Conservation (phyloP, 2,888 invertebrate species). For the Clitarchus hookeri region DNA sequence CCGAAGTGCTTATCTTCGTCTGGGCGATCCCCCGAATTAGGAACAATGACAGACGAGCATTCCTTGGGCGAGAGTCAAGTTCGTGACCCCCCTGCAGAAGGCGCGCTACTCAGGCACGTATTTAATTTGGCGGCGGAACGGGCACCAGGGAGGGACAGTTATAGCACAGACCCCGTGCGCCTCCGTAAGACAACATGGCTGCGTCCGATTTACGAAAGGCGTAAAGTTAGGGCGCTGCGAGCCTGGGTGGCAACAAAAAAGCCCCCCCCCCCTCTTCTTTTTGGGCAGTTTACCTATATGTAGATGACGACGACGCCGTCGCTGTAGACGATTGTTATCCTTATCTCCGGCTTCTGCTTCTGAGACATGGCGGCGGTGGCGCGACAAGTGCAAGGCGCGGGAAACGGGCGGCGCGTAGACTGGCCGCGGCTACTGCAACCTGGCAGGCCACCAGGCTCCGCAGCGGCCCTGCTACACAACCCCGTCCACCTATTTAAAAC, state of each 20-base stretch:
- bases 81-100: no score
- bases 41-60: neutral
- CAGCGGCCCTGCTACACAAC: no score
- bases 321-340: slow-evolving; percentile 68
- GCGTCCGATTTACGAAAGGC: neutral
- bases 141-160: neutral
- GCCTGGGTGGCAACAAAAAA: neutral
- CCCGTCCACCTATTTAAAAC: no score
- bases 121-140: neutral
- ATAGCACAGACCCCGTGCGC: neutral
- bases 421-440: slow-evolving; percentile 11
- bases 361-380: slow-evolving; percentile 62
- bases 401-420: slow-evolving; percentile 19
- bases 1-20: no score
- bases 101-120: neutral
- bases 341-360: slow-evolving; percentile 65
- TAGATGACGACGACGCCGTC: slow-evolving; percentile 69
- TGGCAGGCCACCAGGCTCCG: neutral
- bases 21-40: no score
- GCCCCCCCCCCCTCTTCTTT: no score
- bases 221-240: neutral
- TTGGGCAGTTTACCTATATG: slow-evolving; percentile 54
- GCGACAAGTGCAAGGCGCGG: slow-evolving; percentile 5
- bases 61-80: neutral
- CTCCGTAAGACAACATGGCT: neutral